Evolutionary conservation across 1,140 invertebrate genomes (phyloP), one percentile per base, ranked within the genome.

Genomic region (Drosophila triauraria): DNA sequence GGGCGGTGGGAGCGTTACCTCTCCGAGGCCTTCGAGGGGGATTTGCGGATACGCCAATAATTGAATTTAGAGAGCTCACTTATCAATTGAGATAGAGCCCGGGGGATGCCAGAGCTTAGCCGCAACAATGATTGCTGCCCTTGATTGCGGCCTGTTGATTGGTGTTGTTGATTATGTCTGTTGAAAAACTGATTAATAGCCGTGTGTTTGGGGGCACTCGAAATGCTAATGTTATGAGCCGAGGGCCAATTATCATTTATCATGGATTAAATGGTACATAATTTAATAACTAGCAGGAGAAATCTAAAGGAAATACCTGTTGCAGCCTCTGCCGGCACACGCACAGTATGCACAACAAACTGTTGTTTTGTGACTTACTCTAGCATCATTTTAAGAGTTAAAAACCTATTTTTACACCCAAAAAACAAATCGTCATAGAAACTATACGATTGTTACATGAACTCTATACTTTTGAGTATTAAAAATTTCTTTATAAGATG

Each of bases 21-120:
- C 23, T 61, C 15, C 10, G 20, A 20, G 43, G 35, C 13, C 43
- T 60, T 23, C 10, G 23, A 1, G 15, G 17, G 30, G 30, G 12
- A 53, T 25, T 56, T 56, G 35, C 35, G 23, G 50, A 67, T 48
- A 69, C 25, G 62, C 23, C 25, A 70, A 59, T 72, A 74, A 74
- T 74, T 71, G 70, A 74, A 74, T 74, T 74, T 74, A 71, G 47
- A 57, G 27, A 71, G 69, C 64, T 70, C 53, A 58, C 50, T 71
- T 71, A 56, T 68, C 64, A 71, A 71, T 68, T 71, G 50, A 68
- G 51, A 20, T 20, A n/a, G 48, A 30, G 27, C 6, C 27, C 47
- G 40, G 4, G 40, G 38, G 62, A 68, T 53, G 32, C 20, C 65
- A 46, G 30, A 67, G 61, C 67, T 69, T 69, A 69, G 17, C 62